Percentiles rank a stretch among this genome's conserved stretches.
phyloP scores from a whole-genome alignment of 2,113 vertebrate species.

The Neotoma lepida region DNA sequence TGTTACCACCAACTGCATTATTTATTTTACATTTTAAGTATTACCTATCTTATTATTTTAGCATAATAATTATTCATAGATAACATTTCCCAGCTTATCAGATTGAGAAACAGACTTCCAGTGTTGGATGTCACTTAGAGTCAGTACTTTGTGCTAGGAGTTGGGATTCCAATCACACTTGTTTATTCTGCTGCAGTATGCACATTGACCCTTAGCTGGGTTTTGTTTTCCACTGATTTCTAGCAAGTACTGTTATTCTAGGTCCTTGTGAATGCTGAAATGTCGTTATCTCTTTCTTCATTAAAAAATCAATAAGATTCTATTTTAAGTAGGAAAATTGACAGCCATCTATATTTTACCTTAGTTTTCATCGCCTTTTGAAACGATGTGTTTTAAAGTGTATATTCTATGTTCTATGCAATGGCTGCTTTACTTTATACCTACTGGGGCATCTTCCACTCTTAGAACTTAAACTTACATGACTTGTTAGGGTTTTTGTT shows the following conservation, averaged over 20 bases:
- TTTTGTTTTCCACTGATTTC: background rate
- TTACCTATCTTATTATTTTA: constrained; percentile 33
- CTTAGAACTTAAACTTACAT: constrained; percentile 44
- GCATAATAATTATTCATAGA: constrained; percentile 1
- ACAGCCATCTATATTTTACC: background rate
- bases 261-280: constrained; percentile 16
- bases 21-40: background rate
- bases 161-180: background rate
- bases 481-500: background rate
- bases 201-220: background rate
- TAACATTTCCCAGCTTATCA: constrained; percentile 17
- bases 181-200: background rate
- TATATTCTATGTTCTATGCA: background rate
- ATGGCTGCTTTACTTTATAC: constrained; percentile 5
- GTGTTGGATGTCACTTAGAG: background rate
- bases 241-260: background rate
- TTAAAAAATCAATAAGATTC: background rate
- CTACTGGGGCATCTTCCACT: background rate
- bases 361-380: constrained; percentile 48
- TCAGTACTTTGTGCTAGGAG: background rate
- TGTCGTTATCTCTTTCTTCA: constrained; percentile 2
- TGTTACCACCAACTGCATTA: constrained; percentile 31
- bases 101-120: background rate
- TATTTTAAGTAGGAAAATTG: constrained; percentile 28
- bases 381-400: constrained; percentile 33